Percentiles rank a stretch among this genome's conserved stretches.
Conservation (phyloP, 1,140 invertebrate species). For the Bombus confusus region DNA sequence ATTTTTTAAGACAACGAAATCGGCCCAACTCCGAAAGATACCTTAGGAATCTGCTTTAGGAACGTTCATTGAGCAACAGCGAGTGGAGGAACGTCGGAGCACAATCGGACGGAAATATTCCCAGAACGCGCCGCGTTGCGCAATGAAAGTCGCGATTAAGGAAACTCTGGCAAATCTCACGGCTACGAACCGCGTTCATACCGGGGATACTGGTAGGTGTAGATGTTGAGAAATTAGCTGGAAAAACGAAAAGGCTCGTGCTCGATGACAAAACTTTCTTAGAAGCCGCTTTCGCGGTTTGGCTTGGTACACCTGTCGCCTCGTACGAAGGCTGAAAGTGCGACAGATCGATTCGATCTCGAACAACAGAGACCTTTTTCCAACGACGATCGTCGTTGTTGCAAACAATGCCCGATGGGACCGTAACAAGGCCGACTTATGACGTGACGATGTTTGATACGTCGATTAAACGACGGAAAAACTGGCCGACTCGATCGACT, state of each 20-base stretch:
- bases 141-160: conserved; percentile 23
- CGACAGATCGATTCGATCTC: background rate
- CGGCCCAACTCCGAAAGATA: background rate
- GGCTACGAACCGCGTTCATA: background rate
- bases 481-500: conserved; percentile 19
- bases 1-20: background rate
- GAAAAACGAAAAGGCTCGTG: conserved; percentile 55
- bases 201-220: background rate
- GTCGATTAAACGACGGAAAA: conserved; percentile 31
- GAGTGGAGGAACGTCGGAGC: background rate
- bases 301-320: conserved; percentile 26
- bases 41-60: background rate
- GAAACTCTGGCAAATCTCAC: conserved; percentile 43
- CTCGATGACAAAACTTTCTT: conserved; percentile 59
- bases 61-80: background rate
- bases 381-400: background rate
- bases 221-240: conserved; percentile 52
- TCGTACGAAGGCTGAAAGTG: too few species aligned
- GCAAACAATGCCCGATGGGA: conserved; percentile 38
- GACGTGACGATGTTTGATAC: conserved; percentile 47
- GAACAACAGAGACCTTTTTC: background rate
- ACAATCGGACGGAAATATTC: conserved; percentile 41
- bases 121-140: conserved; percentile 26
- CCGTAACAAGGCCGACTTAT: conserved; percentile 27
- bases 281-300: conserved; percentile 42